Conservation (phyloP, 2,113 vertebrate species). For the Stercorarius parasiticus region DNA sequence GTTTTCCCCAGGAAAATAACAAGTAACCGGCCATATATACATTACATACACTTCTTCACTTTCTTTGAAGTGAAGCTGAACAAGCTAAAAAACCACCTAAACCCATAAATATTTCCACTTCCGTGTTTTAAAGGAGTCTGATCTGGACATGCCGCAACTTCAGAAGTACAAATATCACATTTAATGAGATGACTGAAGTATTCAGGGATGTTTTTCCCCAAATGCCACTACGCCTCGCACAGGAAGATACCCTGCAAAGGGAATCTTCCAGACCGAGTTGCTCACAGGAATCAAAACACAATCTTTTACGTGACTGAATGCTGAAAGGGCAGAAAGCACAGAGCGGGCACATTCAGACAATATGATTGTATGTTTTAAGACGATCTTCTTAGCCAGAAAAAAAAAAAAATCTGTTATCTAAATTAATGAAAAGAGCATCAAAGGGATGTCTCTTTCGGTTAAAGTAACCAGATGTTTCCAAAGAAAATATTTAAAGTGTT, state of each 20-base stretch:
- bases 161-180: neutral
- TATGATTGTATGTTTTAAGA: neutral
- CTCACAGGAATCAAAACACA: neutral
- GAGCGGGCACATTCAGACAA: neutral
- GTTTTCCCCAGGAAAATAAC: neutral
- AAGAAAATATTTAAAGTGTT: neutral
- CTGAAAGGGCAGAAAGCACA: neutral
- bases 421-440: neutral
- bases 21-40: neutral
- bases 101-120: neutral
- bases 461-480: neutral
- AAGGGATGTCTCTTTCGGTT: neutral
- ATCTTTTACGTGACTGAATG: neutral
- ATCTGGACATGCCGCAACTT: neutral
- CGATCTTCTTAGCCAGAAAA: neutral
- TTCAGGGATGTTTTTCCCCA: neutral
- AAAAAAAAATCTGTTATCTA: neutral
- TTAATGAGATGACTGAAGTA: neutral
- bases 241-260: neutral
- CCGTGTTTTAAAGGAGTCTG: neutral
- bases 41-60: neutral
- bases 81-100: neutral
- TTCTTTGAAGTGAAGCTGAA: slow-evolving; percentile 5
- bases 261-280: neutral
- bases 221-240: neutral